Evolutionary conservation across 35 echinoderm and acorn worm genomes (phyloP).

Genomic region (Ophioderma brevispina): DNA sequence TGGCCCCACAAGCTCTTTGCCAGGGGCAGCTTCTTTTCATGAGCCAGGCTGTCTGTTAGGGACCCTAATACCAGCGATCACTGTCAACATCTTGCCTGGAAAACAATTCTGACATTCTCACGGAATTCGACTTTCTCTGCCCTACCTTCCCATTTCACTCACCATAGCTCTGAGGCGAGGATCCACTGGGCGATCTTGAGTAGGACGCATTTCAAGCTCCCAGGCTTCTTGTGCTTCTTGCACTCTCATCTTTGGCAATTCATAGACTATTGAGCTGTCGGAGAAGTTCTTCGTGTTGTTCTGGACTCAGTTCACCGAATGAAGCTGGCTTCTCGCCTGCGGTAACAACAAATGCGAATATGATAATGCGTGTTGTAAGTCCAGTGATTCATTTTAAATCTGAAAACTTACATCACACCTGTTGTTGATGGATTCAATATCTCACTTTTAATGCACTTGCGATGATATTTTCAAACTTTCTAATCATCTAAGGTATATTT

Average conservation of each 20-base stretch:
- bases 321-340: conserved; percentile 85
- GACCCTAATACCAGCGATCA: conserved; percentile 47
- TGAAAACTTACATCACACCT: too few relatives aligned
- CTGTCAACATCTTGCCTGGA: conserved; percentile 54
- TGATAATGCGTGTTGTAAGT: too few relatives aligned
- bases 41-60: conserved; percentile 37
- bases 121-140: conserved; percentile 13
- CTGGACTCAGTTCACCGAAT: conserved; percentile 81
- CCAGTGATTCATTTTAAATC: too few relatives aligned
- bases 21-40: too few relatives aligned
- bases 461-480: too few relatives aligned
- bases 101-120: not conserved
- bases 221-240: not conserved
- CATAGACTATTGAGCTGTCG: conserved; percentile 65
- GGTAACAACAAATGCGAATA: too few relatives aligned
- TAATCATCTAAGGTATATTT: too few relatives aligned
- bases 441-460: too few relatives aligned
- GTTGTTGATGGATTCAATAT: too few relatives aligned
- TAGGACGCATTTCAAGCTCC: not conserved
- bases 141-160: conserved; percentile 22
- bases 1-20: not conserved
- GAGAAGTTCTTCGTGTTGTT: conserved; percentile 84
- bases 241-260: conserved; percentile 65
- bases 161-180: conserved; percentile 22
- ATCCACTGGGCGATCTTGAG: conserved; percentile 1